A percentile compares a stretch with the other conserved stretches of the same genome.
These are phyloP conservation scores for Batillaria attramentaria DNA, from an alignment of 1,140 invertebrate genomes.

Conservation along the genomic window DNA sequence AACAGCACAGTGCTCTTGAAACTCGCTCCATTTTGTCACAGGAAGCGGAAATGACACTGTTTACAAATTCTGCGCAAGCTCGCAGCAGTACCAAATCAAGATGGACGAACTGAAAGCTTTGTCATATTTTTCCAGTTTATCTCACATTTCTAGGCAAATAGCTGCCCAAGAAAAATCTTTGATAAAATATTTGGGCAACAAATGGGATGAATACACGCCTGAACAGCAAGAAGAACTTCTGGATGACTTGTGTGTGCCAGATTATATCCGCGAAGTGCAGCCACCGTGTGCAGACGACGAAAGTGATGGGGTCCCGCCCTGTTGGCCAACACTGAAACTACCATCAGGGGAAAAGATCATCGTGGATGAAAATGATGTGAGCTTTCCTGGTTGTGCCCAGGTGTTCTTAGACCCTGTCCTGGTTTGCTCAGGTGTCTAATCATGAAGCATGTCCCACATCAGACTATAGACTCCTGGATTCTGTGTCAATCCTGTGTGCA, in stretches of 20 bases:
- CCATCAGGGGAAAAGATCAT: conserved; percentile 75
- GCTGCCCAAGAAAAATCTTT: conserved; percentile 21
- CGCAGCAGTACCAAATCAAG: neutral
- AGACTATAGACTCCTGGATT: no score
- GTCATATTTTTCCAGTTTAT: conserved; percentile 24
- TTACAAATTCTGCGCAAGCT: neutral
- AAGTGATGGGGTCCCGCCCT: conserved; percentile 3
- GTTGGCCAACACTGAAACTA: conserved; percentile 73
- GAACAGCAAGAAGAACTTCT: conserved; percentile 35
- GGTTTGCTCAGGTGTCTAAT: no score
- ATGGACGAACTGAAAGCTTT: conserved; percentile 20
- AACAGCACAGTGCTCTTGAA: neutral
- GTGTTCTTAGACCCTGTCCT: no score
- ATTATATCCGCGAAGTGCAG: conserved; percentile 20
- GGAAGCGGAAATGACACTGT: neutral
- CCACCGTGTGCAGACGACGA: conserved; percentile 46
- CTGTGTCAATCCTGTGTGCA: no score
- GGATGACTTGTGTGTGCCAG: conserved; percentile 31
- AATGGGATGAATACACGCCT: conserved; percentile 13
- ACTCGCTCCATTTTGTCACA: neutral
- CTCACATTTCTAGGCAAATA: conserved; percentile 19
- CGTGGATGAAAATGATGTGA: conserved; percentile 72
- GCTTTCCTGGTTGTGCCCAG: no score
- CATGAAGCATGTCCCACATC: no score
- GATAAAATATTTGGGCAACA: conserved; percentile 30